Conservation (phyloP, 1,140 invertebrate genomes). For the Cataglyphis hispanica region DNA sequence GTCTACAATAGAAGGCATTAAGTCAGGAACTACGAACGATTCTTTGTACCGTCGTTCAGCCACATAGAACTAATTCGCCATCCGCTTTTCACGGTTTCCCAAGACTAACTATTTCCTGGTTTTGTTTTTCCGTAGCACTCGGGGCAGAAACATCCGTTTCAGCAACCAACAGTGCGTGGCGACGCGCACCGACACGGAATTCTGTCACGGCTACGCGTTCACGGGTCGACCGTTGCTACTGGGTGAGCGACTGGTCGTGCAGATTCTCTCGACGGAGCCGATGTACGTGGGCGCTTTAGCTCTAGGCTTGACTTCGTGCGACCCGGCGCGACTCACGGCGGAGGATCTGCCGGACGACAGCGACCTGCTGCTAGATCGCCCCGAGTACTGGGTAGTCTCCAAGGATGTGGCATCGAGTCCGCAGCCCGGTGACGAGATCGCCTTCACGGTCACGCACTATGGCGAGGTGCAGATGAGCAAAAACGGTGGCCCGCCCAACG, state of each 20-base stretch:
- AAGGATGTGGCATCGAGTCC: conserved; percentile 95
- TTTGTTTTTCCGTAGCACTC: conserved; percentile 86
- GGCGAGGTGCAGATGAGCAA: conserved; percentile 96
- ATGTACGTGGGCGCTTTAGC: conserved; percentile 96
- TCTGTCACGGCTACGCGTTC: conserved; percentile 98
- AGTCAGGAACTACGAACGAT: background rate
- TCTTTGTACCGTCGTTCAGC: conserved; percentile 19
- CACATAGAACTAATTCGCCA: conserved; percentile 48
- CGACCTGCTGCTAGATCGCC: conserved; percentile 96
- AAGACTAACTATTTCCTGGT: conserved; percentile 62
- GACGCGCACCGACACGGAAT: conserved; percentile 93
- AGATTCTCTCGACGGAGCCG: conserved; percentile 93
- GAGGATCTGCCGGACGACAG: conserved; percentile 96
- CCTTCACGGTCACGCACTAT: conserved; percentile 93
- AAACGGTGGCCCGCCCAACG: conserved; percentile 93
- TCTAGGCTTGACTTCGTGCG: conserved; percentile 97
- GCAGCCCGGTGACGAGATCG: conserved; percentile 95
- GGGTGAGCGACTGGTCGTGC: conserved; percentile 95
- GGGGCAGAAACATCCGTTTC: conserved; percentile 94
- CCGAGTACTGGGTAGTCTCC: conserved; percentile 98
- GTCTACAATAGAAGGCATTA: background rate
- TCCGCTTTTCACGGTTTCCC: conserved; percentile 53
- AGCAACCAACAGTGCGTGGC: conserved; percentile 93
- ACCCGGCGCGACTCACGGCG: conserved; percentile 91
- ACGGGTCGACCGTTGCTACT: conserved; percentile 93